Conservation (phyloP, 2,113 vertebrate genomes). For the Lota lota region DNA sequence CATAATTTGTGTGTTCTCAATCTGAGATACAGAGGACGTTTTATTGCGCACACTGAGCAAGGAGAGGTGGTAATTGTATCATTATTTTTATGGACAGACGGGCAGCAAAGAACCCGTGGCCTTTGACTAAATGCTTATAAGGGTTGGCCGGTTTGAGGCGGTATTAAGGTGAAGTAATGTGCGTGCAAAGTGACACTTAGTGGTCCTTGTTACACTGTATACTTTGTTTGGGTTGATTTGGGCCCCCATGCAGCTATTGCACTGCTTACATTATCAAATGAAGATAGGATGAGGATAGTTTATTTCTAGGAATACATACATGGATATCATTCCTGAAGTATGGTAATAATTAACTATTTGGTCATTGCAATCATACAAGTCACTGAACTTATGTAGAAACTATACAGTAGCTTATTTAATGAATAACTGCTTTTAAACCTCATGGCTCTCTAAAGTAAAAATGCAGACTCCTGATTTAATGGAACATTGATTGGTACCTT, state of each 20-base stretch:
- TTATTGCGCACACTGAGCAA: background rate
- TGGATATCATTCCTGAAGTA: too few species aligned
- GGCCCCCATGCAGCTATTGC: too few species aligned
- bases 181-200: background rate
- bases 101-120: background rate
- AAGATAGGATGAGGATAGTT: too few species aligned
- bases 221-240: too few species aligned
- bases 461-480: background rate
- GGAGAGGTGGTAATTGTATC: background rate
- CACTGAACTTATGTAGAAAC: too few species aligned
- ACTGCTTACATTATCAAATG: too few species aligned
- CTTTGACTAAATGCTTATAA: conserved; percentile 9
- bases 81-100: background rate
- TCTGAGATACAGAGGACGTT: background rate
- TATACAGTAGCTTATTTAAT: too few species aligned
- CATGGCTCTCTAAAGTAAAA: background rate
- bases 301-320: too few species aligned
- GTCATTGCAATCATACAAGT: too few species aligned
- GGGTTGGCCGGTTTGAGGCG: conserved; percentile 1
- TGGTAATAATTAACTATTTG: too few species aligned
- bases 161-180: background rate
- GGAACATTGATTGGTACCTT: background rate
- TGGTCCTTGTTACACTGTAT: too few species aligned
- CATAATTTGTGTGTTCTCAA: conserved; percentile 1
- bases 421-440: background rate